Percentiles rank a stretch among this genome's conserved stretches.
phyloP scores from a whole-genome alignment of 2,888 invertebrate species.

The Caenorhabditis imperialis region DNA sequence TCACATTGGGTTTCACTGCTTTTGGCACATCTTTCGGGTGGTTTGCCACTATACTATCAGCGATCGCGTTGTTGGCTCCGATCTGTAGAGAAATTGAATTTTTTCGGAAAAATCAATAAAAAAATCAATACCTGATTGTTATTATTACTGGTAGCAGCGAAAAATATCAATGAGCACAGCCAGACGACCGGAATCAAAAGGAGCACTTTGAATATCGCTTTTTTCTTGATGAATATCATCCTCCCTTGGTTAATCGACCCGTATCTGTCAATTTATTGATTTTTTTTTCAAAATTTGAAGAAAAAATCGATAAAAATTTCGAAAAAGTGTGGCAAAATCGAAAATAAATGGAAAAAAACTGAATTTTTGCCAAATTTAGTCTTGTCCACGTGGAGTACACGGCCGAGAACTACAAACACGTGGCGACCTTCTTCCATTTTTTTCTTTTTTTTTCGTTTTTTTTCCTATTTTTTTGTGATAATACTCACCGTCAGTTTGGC shows the following conservation, averaged over 20 bases:
- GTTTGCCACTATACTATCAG: not conserved
- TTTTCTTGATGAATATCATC: slow-evolving; percentile 54
- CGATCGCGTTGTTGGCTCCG: slow-evolving; percentile 10
- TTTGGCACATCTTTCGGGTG: slow-evolving; percentile 27
- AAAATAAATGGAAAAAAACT: slow-evolving; percentile 1
- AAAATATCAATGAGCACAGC: slow-evolving; percentile 73
- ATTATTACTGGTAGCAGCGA: slow-evolving; percentile 62
- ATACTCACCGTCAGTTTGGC: slow-evolving; percentile 17
- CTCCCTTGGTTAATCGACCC: slow-evolving; percentile 29
- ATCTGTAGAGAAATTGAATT: slow-evolving; percentile 24
- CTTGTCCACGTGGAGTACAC: too few relatives aligned
- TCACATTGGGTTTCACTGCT: slow-evolving; percentile 17
- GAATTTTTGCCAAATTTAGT: not conserved
- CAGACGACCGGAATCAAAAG: slow-evolving; percentile 76
- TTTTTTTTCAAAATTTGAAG: not conserved
- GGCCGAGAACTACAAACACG: too few relatives aligned
- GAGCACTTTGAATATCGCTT: slow-evolving; percentile 66
- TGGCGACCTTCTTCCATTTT: not conserved
- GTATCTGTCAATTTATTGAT: slow-evolving; percentile 28
- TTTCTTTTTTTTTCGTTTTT: not conserved
- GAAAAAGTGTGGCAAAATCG: not conserved
- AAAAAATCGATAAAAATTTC: not conserved
- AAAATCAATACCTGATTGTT: slow-evolving; percentile 23
- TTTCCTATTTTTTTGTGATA: slow-evolving; percentile 1
- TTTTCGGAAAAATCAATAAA: not conserved